Evolutionary conservation across 2,113 vertebrate genomes (phyloP).

Genomic region (Melanostigma gelatinosum): DNA sequence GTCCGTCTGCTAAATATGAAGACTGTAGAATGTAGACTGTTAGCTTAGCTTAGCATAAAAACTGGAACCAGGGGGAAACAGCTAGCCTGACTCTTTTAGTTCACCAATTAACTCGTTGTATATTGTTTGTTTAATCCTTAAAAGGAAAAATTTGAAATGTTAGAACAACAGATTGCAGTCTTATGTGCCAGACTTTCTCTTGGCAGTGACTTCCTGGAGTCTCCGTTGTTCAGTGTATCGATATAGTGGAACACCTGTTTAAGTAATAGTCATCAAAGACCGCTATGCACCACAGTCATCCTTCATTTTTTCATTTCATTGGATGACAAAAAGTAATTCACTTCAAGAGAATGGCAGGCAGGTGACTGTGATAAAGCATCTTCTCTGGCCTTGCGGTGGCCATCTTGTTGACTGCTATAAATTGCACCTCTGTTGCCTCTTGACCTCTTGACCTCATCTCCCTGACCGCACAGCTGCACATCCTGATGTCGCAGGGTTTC

Average conservation of each 20-base stretch:
- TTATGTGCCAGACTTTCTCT: not conserved
- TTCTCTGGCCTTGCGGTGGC: conserved; percentile 32
- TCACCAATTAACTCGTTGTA: not conserved
- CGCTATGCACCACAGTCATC: not conserved
- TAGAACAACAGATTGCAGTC: too few species aligned
- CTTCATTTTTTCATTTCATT: not conserved
- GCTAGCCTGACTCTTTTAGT: not conserved
- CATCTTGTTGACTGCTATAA: conserved; percentile 26
- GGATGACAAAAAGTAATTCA: conserved; percentile 1
- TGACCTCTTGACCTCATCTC: conserved; percentile 49
- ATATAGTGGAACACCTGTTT: not conserved
- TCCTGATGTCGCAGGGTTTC: conserved; percentile 27
- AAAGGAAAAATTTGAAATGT: not conserved
- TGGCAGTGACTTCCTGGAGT: not conserved
- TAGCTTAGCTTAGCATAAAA: not conserved
- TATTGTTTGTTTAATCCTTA: not conserved
- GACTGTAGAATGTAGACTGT: not conserved
- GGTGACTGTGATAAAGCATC: not conserved
- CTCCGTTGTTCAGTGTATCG: not conserved
- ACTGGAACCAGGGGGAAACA: not conserved
- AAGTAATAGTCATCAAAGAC: not conserved
- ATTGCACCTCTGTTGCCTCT: conserved; percentile 45
- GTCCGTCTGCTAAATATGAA: not conserved
- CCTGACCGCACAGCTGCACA: conserved; percentile 32
- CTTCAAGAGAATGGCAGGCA: not conserved